Base-by-base conservation (phyloP, 2,888 invertebrate genomes). In the Eupithecia dodoneata region DNA sequence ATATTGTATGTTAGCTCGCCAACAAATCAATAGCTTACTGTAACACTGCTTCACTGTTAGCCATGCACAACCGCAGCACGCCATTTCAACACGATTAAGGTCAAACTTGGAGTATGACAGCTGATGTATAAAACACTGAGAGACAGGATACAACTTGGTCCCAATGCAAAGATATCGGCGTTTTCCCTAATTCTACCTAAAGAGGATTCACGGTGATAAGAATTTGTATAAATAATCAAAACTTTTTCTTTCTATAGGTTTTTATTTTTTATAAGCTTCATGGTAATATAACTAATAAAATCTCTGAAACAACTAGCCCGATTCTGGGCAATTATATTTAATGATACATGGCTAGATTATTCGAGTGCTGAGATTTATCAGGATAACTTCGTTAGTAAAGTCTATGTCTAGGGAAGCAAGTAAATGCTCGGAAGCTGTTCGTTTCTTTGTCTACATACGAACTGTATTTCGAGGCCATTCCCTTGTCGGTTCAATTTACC, bases 1-100 rank as follows among this genome's bases (percentile, higher is more conserved):
- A 52, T 69, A 65, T 63, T 65, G 74, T 76, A 42, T 47, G 69
- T 72, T 74, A 71, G 44, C 59, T 18, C 47, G 71, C 72, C 44
- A 74, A 15, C 72, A 55, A 74, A 78, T 78, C 76, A 75, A 75
- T 75, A 78, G 73, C 59, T 30, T 18, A 63, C 30, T 18, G 70
- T 74, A 41, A 30, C 72, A 67, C 72, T 72, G 67, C 15, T 70
- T 30, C 63, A 63, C 30, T 63, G 63, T 63, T 18, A 30, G 45
- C 49, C 65, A 69, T 77, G 65, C 70, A 72, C 65, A 73, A 66
- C 42, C 66, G 42, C 66, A 66, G 2, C 66, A 42, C 42, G 66
- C 42, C 42, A 66, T 66, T 15, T 15, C 66, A 42, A 41, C 67
- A 47, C 67, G n/a, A 72, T 75, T 74, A 66, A 30, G 71, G 66